Percentiles rank a stretch among this genome's conserved stretches.
phyloP scores from a whole-genome alignment of 35 echinoderm and acorn worm species.

The Ptychodera flava region DNA sequence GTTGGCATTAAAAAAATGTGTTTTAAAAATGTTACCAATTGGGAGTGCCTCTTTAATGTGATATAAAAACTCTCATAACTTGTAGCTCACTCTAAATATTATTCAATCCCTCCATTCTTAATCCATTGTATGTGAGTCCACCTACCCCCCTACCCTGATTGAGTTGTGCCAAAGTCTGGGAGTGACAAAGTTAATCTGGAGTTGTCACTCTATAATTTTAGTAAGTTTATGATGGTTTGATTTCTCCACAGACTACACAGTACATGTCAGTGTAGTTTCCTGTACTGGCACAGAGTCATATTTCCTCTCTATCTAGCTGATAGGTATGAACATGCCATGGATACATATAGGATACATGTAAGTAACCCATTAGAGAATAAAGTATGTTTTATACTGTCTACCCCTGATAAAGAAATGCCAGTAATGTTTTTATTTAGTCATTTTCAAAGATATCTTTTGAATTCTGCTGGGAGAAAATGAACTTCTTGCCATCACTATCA shows the following conservation, averaged over 20 bases:
- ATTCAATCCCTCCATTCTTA: too few species aligned
- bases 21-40: too few species aligned
- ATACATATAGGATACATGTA: constrained; percentile 87
- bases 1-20: too few species aligned
- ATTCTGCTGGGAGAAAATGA: not conserved
- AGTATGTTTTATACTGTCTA: not conserved
- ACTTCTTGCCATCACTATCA: too few species aligned
- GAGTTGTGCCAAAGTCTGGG: too few species aligned
- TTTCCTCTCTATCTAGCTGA: constrained; percentile 92
- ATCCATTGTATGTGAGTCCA: too few species aligned
- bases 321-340: constrained; percentile 91
- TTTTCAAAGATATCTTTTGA: not conserved
- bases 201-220: not conserved
- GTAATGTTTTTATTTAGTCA: not conserved
- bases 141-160: too few species aligned
- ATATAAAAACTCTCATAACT: too few species aligned
- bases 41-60: too few species aligned
- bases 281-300: constrained; percentile 96
- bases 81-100: too few species aligned
- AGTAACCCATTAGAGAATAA: constrained; percentile 27
- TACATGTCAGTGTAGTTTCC: constrained; percentile 90
- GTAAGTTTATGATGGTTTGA: not conserved
- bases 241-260: constrained; percentile 52
- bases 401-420: too few species aligned
- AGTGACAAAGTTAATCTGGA: too few species aligned